phyloP scores from a whole-genome alignment of 2,113 vertebrate species.

The Peromyscus leucopus region DNA sequence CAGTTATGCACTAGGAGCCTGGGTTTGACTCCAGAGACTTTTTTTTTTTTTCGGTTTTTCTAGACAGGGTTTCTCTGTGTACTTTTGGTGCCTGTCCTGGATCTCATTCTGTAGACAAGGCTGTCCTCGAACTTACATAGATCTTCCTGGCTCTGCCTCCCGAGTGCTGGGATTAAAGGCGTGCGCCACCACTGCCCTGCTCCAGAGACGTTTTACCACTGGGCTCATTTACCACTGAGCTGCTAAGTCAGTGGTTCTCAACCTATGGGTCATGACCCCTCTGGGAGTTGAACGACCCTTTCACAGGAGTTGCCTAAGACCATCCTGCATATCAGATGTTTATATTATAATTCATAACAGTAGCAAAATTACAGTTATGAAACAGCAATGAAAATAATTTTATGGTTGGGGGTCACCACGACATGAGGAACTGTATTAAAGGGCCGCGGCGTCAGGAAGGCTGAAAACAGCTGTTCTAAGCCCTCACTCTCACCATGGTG shows the following conservation, averaged over 20 bases:
- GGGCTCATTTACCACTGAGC: background rate
- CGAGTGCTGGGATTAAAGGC: too few relatives aligned
- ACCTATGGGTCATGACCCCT: background rate
- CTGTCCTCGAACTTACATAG: too few relatives aligned
- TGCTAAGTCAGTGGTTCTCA: background rate
- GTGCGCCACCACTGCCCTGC: too few relatives aligned
- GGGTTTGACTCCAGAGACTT: accelerated
- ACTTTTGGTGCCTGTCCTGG: too few relatives aligned
- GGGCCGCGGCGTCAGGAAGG: background rate
- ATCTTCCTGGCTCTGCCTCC: too few relatives aligned
- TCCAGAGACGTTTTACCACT: too few relatives aligned
- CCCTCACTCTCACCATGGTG: background rate
- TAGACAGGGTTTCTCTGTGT: too few relatives aligned
- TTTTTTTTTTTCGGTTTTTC: too few relatives aligned
- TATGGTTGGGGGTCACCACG: background rate
- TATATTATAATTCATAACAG: background rate
- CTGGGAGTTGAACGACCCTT: background rate
- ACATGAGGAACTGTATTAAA: background rate
- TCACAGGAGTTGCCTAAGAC: background rate
- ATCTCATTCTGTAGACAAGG: too few relatives aligned
- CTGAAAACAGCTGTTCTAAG: accelerated
- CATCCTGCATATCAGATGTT: background rate
- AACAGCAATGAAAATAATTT: background rate
- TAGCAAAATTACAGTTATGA: background rate
- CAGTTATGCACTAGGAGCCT: accelerated